Evolutionary conservation across 2,113 vertebrate genomes (phyloP).

Genomic region (Callionymus lyra): DNA sequence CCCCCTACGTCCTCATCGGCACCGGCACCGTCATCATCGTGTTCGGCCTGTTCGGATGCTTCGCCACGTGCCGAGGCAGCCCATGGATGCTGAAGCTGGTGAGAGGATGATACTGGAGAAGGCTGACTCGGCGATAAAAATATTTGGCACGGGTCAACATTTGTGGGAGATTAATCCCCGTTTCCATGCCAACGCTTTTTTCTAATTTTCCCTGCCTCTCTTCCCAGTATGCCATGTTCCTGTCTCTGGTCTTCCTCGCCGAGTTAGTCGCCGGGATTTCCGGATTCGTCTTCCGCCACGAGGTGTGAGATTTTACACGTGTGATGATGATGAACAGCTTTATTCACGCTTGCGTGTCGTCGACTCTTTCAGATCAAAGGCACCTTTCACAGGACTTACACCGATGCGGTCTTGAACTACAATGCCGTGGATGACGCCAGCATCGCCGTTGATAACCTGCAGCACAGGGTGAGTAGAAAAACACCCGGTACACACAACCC

Average conservation of each 20-base stretch:
- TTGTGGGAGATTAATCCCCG: no score
- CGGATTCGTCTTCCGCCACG: slow-evolving; percentile 97
- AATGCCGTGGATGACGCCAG: slow-evolving; percentile 85
- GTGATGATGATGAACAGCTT: no score
- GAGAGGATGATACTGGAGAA: slow-evolving; percentile 32
- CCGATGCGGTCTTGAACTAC: slow-evolving; percentile 89
- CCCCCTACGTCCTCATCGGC: slow-evolving; percentile 93
- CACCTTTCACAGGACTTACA: slow-evolving; percentile 91
- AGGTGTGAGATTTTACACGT: slow-evolving; percentile 78
- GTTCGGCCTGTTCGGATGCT: slow-evolving; percentile 96
- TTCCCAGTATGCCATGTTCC: slow-evolving; percentile 95
- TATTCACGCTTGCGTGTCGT: no score
- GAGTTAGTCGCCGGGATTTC: slow-evolving; percentile 96
- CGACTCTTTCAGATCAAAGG: slow-evolving; percentile 86
- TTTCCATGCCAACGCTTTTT: no score
- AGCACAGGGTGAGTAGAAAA: slow-evolving; percentile 78
- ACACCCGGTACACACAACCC: no score
- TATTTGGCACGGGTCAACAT: no score
- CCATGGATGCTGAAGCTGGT: slow-evolving; percentile 99
- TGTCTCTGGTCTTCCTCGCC: slow-evolving; percentile 96
- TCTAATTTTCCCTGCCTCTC: slow-evolving; percentile 40
- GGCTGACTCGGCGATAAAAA: no score
- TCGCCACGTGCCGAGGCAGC: slow-evolving; percentile 94
- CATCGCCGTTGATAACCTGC: slow-evolving; percentile 87
- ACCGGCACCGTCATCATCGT: slow-evolving; percentile 94